Evolutionary conservation across 2,888 invertebrate genomes (phyloP).

Genomic region (Gasteruption jaculator): DNA sequence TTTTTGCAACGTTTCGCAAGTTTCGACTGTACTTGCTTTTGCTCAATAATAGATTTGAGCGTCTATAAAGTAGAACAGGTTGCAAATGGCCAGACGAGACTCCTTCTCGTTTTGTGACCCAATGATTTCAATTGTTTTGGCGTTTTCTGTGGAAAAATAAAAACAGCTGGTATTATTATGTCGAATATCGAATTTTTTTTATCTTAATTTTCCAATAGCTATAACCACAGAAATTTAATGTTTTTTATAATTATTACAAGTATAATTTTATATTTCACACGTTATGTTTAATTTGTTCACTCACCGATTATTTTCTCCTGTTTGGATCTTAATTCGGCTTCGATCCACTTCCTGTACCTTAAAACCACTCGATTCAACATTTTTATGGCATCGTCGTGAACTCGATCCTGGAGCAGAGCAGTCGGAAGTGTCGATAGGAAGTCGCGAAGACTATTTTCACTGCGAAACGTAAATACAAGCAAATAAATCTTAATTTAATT

Average conservation of each 20-base stretch:
- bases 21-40: no score
- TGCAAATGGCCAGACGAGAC: slow-evolving; percentile 44
- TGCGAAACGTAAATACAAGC: slow-evolving; percentile 21
- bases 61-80: slow-evolving; percentile 44
- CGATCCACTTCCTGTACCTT: slow-evolving; percentile 38
- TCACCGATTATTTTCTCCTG: slow-evolving; percentile 36
- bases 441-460: slow-evolving; percentile 36
- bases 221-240: slow-evolving; percentile 8
- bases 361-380: slow-evolving; percentile 41
- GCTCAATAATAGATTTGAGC: slow-evolving; percentile 42
- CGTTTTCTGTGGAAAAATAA: slow-evolving; percentile 38
- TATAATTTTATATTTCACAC: neutral
- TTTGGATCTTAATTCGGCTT: slow-evolving; percentile 33
- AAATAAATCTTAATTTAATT: slow-evolving; percentile 7
- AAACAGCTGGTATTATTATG: slow-evolving; percentile 8
- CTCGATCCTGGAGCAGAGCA: slow-evolving; percentile 33
- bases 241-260: slow-evolving; percentile 1
- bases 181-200: slow-evolving; percentile 5
- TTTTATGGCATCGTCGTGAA: slow-evolving; percentile 39
- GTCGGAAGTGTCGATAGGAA: slow-evolving; percentile 38
- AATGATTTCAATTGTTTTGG: slow-evolving; percentile 39
- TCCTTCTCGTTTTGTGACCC: slow-evolving; percentile 35
- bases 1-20: no score
- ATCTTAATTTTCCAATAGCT: slow-evolving; percentile 30
- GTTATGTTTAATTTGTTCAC: neutral